These are phyloP conservation scores for Pristionchus fissidentatus DNA, from an alignment of 2,888 invertebrate species.

Conservation along the genomic window DNA sequence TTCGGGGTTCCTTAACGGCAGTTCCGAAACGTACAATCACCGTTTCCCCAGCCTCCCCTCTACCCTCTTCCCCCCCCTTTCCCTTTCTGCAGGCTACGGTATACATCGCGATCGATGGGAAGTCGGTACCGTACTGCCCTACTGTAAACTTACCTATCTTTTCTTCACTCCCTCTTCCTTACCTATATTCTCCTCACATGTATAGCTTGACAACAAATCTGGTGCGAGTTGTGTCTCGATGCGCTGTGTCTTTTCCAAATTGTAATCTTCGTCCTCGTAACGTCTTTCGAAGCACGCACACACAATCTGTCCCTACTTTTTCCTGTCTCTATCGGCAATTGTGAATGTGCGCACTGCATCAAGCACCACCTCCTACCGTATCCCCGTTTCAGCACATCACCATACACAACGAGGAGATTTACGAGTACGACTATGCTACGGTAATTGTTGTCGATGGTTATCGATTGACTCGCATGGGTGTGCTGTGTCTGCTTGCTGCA, in stretches of 20 bases:
- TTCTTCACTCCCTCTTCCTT: not conserved
- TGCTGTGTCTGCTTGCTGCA: not conserved
- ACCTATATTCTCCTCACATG: too few relatives aligned
- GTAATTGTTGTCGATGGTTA: constrained; percentile 3
- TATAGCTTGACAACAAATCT: too few relatives aligned
- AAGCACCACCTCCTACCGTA: constrained; percentile 16
- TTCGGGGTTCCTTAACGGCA: too few relatives aligned
- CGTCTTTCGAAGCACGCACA: not conserved
- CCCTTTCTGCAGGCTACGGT: too few relatives aligned
- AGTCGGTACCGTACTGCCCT: too few relatives aligned
- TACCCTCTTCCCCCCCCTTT: not conserved
- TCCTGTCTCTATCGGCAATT: not conserved
- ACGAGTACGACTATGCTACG: constrained; percentile 44
- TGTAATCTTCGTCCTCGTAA: not conserved
- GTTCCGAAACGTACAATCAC: too few relatives aligned
- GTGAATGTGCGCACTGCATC: not conserved
- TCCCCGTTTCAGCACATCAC: constrained; percentile 45
- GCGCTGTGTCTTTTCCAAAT: constrained; percentile 8
- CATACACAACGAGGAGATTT: constrained; percentile 45
- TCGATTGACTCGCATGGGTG: not conserved
- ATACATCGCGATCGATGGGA: too few relatives aligned
- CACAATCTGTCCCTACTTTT: constrained; percentile 1
- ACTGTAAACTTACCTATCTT: not conserved
- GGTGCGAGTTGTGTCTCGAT: not conserved
- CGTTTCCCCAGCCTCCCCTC: not conserved